phyloP scores from a whole-genome alignment of 1,140 invertebrate species.

The Drosophila watanabei region DNA sequence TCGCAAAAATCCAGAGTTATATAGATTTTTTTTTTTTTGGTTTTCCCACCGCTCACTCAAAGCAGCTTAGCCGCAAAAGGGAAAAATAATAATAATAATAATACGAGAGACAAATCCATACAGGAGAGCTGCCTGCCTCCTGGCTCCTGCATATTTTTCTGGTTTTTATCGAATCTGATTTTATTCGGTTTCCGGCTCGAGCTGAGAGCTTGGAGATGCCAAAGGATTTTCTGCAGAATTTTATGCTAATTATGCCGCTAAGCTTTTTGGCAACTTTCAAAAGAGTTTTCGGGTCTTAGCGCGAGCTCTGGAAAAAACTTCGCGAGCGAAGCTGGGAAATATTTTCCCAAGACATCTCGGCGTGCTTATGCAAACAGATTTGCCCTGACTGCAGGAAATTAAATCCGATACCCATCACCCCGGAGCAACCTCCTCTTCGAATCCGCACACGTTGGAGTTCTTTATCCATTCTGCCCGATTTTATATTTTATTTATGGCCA shows the following conservation, averaged over 20 bases:
- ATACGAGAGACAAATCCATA: constrained; percentile 33
- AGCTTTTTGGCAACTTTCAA: constrained; percentile 70
- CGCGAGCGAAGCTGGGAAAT: constrained; percentile 30
- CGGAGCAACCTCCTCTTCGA: not conserved
- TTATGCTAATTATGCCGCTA: constrained; percentile 77
- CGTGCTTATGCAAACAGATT: constrained; percentile 59
- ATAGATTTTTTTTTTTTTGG: not conserved
- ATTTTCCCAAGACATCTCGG: constrained; percentile 52
- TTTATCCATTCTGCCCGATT: constrained; percentile 39
- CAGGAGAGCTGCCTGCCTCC: constrained; percentile 5
- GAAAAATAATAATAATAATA: constrained; percentile 23
- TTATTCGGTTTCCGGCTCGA: constrained; percentile 40
- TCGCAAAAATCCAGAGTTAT: constrained; percentile 49
- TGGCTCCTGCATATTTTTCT: constrained; percentile 21
- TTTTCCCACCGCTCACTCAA: constrained; percentile 15
- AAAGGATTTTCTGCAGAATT: constrained; percentile 68
- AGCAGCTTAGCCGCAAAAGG: constrained; percentile 26
- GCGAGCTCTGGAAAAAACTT: constrained; percentile 53
- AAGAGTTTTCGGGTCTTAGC: constrained; percentile 64
- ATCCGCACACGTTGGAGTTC: constrained; percentile 23
- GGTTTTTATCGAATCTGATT: constrained; percentile 46
- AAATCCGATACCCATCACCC: constrained; percentile 27
- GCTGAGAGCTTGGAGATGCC: constrained; percentile 14
- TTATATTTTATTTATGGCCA: constrained; percentile 42
- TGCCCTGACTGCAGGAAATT: constrained; percentile 62